phyloP scores from a whole-genome alignment of 2,797 vertebrate species.

The Trachops cirrhosus region DNA sequence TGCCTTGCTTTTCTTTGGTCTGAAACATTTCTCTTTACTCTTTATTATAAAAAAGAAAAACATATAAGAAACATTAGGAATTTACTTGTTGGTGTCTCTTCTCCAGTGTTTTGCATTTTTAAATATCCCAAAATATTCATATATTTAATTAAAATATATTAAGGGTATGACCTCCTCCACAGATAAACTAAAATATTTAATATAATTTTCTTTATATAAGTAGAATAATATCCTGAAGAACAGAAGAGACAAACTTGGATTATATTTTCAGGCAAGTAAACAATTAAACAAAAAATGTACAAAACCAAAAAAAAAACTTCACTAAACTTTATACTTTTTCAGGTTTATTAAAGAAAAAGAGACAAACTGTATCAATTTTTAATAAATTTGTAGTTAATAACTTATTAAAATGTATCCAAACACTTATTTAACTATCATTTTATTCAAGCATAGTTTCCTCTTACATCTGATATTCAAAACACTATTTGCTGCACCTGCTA shows the following conservation, averaged over 20 bases:
- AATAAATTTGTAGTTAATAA: background rate
- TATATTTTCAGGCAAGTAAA: constrained; percentile 9
- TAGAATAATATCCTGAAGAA: background rate
- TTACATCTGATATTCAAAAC: background rate
- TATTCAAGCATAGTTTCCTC: background rate
- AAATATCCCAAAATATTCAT: background rate
- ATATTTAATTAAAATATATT: background rate
- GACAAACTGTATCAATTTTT: background rate
- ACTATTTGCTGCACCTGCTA: background rate
- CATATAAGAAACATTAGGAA: background rate
- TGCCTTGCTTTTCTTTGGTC: background rate
- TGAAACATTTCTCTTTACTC: background rate
- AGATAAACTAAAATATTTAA: background rate
- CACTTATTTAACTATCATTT: background rate
- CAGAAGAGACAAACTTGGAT: background rate
- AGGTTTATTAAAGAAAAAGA: background rate
- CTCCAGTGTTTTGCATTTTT: background rate
- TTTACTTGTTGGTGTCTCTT: background rate
- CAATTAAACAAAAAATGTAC: background rate
- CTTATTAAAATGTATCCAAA: background rate
- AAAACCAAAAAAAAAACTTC: background rate
- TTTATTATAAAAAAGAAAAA: constrained; percentile 3
- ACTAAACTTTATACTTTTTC: background rate
- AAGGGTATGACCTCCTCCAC: background rate
- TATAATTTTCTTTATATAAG: background rate